Evolutionary conservation across 2,888 invertebrate genomes (phyloP), one percentile per base, ranked within the genome.

Genomic region (Drymonia ruficornis): DNA sequence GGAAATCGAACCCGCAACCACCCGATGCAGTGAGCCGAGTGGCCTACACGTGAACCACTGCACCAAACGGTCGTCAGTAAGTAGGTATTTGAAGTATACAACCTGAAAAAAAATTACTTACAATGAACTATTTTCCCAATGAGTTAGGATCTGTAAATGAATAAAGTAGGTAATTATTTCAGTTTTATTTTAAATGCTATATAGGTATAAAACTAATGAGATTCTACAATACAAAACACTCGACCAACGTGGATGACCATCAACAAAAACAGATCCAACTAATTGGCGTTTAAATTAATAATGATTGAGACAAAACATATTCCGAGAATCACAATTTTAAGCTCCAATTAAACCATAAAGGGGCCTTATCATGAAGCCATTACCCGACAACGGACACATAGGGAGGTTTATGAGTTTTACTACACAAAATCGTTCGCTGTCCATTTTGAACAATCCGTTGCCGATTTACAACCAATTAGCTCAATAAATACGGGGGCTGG

Each of bases 381-480:
- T 91, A 91, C 84, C 85, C 75, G 82, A 84, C 86, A 83, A 74
- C 75, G 76, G 77, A 84, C 86, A 79, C 81, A 76, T 82, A 81
- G 89, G 89, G 90, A 84, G 90, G 90, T 91, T 91, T 91, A 91
- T 90, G 87, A 87, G 87, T 84, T 91, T 89, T 84, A 90, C 88
- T 88, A 87, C 86, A 87, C 80, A 81, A 90, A 91, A 91, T 91
- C 84, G 86, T 83, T 81, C 83, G 78, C n/a, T 81, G 83, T 81
- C 84, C 84, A 84, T 88, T 89, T 85, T 77, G 69, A 87, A 87
- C 87, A 88, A 89, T 88, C 85, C 77, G 68, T 78, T 70, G 81
- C 74, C 82, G 78, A 88, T 91, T 89, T 89, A 91, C 85, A 86
- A 86, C 90, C 89, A 91, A 91, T 91, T 91, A 91, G 80, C 76